Evolutionary conservation across 1,140 invertebrate genomes (phyloP).

Genomic region (Phymorhynchus buccinoides): DNA sequence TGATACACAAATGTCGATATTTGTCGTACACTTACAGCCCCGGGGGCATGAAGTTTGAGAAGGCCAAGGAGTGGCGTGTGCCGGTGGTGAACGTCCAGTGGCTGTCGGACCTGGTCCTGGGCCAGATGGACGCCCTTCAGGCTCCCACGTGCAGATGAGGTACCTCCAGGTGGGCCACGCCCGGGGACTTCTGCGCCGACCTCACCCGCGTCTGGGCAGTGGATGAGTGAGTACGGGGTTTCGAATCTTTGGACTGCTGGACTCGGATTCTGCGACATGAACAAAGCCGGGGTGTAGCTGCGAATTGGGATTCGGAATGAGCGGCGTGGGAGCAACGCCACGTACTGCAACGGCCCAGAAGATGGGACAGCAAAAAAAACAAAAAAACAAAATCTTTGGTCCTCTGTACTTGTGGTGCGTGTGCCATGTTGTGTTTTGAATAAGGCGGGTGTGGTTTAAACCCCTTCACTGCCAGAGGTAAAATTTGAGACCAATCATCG

Average conservation of each 20-base stretch:
- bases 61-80: conserved; percentile 88
- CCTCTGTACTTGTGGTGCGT: not conserved
- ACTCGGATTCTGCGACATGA: too few relatives aligned
- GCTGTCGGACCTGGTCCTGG: conserved; percentile 93
- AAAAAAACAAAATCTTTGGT: too few relatives aligned
- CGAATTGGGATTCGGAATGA: too few relatives aligned
- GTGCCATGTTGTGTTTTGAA: not conserved
- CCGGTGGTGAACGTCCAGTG: conserved; percentile 93
- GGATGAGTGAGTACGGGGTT: conserved; percentile 88
- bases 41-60: conserved; percentile 89
- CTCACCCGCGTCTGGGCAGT: conserved; percentile 86
- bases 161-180: conserved; percentile 89
- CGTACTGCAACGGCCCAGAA: too few relatives aligned
- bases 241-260: too few relatives aligned
- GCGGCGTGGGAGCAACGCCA: too few relatives aligned
- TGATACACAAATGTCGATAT: too few relatives aligned
- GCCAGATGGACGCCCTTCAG: conserved; percentile 87
- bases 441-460: not conserved
- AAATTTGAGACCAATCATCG: too few relatives aligned
- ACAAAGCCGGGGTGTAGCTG: too few relatives aligned
- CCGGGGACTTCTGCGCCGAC: conserved; percentile 89
- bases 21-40: too few relatives aligned
- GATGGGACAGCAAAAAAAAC: too few relatives aligned
- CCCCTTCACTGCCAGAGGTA: too few relatives aligned
- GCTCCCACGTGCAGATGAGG: conserved; percentile 83